A percentile compares a stretch with the other conserved stretches of the same genome.
phyloP scores from a whole-genome alignment of 2,113 vertebrate species.

The Peromyscus leucopus region DNA sequence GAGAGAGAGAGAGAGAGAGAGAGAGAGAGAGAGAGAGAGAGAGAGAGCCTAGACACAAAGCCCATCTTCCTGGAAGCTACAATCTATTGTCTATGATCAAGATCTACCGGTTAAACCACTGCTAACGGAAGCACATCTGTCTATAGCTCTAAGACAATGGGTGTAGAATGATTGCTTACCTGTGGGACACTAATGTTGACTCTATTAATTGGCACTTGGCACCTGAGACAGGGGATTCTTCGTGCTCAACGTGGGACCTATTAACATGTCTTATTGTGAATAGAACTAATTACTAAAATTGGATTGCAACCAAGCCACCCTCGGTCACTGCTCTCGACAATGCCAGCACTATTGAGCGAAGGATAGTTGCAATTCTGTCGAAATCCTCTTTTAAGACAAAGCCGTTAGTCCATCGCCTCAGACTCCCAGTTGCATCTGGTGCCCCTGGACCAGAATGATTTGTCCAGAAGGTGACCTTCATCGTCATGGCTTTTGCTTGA shows the following conservation, averaged over 20 bases:
- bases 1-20: neutral
- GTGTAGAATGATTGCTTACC: slow-evolving; percentile 65
- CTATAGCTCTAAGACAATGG: slow-evolving; percentile 28
- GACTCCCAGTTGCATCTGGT: slow-evolving; percentile 77
- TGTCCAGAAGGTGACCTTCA: slow-evolving; percentile 79
- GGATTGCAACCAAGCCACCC: slow-evolving; percentile 78
- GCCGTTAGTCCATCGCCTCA: slow-evolving; percentile 68
- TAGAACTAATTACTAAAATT: slow-evolving; percentile 83
- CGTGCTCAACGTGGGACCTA: slow-evolving; percentile 74
- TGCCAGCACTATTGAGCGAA: slow-evolving; percentile 76
- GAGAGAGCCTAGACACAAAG: neutral
- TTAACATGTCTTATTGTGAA: slow-evolving; percentile 79
- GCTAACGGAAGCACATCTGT: neutral
- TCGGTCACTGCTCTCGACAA: slow-evolving; percentile 54
- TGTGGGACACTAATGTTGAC: slow-evolving; percentile 72
- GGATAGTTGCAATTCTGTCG: slow-evolving; percentile 55
- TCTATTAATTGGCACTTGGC: slow-evolving; percentile 80
- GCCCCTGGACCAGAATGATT: slow-evolving; percentile 77
- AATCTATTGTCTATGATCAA: neutral
- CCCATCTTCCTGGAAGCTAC: slow-evolving; percentile 48
- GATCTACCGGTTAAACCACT: neutral
- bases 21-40: neutral
- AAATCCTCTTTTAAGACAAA: slow-evolving; percentile 73
- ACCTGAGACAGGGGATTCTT: slow-evolving; percentile 74
- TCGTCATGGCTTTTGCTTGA: slow-evolving; percentile 50